A percentile compares a stretch with the other conserved stretches of the same genome.
Conservation (phyloP, 1,140 invertebrate genomes). For the Vollenhovia emeryi region DNA sequence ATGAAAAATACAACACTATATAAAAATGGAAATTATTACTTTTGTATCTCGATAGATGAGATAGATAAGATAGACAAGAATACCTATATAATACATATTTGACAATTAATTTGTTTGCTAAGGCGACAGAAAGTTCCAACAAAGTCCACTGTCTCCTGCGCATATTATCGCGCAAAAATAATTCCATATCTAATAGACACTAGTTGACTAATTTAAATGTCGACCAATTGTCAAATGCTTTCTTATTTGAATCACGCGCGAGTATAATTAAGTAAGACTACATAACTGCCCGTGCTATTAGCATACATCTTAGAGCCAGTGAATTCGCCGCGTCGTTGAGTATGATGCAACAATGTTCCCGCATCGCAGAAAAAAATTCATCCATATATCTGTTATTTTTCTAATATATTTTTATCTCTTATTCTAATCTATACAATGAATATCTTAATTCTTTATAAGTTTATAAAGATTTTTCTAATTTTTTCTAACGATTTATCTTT, state of each 20-base stretch:
- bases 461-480: no score
- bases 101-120: neutral
- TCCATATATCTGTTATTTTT: neutral
- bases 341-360: no score
- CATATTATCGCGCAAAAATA: constrained; percentile 8
- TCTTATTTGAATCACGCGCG: neutral
- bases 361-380: neutral
- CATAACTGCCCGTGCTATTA: neutral
- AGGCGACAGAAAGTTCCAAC: neutral
- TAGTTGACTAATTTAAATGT: constrained; percentile 7
- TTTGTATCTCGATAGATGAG: neutral
- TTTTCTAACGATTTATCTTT: neutral
- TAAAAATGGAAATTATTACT: neutral
- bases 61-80: no score
- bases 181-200: constrained; percentile 10
- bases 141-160: neutral
- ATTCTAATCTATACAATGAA: no score
- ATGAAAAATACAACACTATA: neutral
- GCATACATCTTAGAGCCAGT: neutral
- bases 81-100: no score
- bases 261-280: constrained; percentile 12
- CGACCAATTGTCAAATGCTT: neutral
- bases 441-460: no score
- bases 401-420: neutral
- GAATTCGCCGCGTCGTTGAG: no score